These are phyloP conservation scores for Amblyopsis hoosieri DNA, from an alignment of 2,797 vertebrate species.

Conservation along the genomic window DNA sequence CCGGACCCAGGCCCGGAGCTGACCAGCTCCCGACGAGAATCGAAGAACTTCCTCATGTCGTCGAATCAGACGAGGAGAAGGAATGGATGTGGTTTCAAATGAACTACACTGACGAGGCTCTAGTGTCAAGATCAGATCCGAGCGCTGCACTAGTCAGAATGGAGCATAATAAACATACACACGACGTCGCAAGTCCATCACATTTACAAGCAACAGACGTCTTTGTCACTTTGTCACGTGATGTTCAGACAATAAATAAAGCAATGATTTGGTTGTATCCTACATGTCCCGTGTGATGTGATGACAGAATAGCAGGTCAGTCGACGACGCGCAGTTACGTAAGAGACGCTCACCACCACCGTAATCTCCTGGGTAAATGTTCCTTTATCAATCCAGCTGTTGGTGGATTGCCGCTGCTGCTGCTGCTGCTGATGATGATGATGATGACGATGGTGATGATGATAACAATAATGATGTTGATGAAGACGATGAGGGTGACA, in stretches of 20 bases:
- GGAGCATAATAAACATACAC: constrained; percentile 1
- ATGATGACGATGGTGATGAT: constrained; percentile 30
- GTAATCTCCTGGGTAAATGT: constrained; percentile 65
- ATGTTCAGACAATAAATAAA: constrained; percentile 18
- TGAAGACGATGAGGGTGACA: background rate
- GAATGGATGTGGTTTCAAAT: too few species aligned
- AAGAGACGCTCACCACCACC: constrained; percentile 66
- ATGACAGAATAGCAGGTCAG: constrained; percentile 48
- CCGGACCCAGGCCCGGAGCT: constrained; percentile 92
- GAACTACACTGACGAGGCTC: constrained; percentile 5
- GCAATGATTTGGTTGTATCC: constrained; percentile 35
- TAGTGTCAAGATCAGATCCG: constrained; percentile 19
- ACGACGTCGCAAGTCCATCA: constrained; percentile 31
- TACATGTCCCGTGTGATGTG: constrained; percentile 54
- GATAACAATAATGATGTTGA: constrained; percentile 29
- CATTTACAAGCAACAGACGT: constrained; percentile 30
- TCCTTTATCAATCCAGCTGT: constrained; percentile 61
- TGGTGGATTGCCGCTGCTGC: constrained; percentile 26
- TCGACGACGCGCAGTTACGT: constrained; percentile 61
- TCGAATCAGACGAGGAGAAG: constrained; percentile 18
- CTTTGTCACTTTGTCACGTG: constrained; percentile 16
- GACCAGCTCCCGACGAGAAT: constrained; percentile 93
- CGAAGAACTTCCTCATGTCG: constrained; percentile 99
- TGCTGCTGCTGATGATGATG: constrained; percentile 24
- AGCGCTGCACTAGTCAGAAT: constrained; percentile 20